Conservation (phyloP, 2,888 invertebrate genomes). For the Dolomedes plantarius region DNA sequence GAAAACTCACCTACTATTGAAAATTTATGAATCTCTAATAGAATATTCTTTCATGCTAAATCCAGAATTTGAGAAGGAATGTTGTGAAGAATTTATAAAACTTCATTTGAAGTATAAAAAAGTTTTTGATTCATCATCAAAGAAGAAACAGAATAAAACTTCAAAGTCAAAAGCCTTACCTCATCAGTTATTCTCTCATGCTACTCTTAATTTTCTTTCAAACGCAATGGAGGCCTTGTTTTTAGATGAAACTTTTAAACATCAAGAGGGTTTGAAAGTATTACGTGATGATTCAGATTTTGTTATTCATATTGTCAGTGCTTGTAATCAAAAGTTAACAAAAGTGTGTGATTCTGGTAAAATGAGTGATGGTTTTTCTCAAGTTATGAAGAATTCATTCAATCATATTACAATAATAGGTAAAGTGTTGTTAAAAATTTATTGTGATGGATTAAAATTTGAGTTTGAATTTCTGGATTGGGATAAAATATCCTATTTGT, state of each 20-base stretch:
- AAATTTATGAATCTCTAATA: slow-evolving; percentile 83
- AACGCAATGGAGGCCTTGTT: slow-evolving; percentile 39
- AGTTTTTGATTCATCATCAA: slow-evolving; percentile 17
- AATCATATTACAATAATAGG: slow-evolving; percentile 24
- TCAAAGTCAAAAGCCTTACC: slow-evolving; percentile 22
- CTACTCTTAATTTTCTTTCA: slow-evolving; percentile 32
- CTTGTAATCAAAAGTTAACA: slow-evolving; percentile 41
- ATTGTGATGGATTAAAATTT: slow-evolving; percentile 34
- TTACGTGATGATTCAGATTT: slow-evolving; percentile 41
- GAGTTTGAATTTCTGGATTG: slow-evolving; percentile 36
- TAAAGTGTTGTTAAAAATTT: slow-evolving; percentile 36
- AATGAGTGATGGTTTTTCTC: slow-evolving; percentile 36
- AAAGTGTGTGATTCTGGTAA: slow-evolving; percentile 49
- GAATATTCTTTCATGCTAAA: slow-evolving; percentile 74
- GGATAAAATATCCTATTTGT: slow-evolving; percentile 28
- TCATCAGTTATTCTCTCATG: not conserved
- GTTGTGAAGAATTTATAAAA: slow-evolving; percentile 43
- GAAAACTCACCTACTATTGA: slow-evolving; percentile 79
- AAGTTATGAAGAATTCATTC: slow-evolving; percentile 20
- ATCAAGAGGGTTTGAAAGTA: slow-evolving; percentile 54
- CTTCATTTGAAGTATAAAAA: slow-evolving; percentile 42
- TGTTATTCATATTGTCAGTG: slow-evolving; percentile 35
- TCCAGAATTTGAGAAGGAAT: slow-evolving; percentile 20
- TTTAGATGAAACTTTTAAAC: slow-evolving; percentile 32
- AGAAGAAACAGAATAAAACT: slow-evolving; percentile 51